These are phyloP conservation scores for Phrynocephalus vlangalii DNA, from an alignment of 2,797 vertebrate genomes.

Conservation along the genomic window DNA sequence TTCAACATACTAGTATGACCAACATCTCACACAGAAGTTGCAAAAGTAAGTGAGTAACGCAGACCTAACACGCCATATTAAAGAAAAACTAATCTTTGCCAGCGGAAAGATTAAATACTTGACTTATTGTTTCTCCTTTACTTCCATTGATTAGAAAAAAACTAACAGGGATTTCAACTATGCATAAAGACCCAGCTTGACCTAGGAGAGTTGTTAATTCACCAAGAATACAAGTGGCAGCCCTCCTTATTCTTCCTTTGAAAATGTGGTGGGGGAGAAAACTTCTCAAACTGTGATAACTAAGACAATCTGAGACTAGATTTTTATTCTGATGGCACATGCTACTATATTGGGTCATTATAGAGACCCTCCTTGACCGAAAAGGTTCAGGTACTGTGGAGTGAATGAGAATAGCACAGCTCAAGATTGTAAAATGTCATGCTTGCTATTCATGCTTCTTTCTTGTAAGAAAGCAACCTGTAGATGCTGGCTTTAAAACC, in stretches of 20 bases:
- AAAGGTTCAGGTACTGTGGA: slow-evolving; percentile 62
- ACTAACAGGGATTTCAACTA: slow-evolving; percentile 44
- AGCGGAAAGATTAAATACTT: slow-evolving; percentile 69
- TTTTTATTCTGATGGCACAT: slow-evolving; percentile 65
- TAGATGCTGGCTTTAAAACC: slow-evolving; percentile 41
- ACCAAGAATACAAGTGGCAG: slow-evolving; percentile 56
- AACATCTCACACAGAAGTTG: slow-evolving; percentile 35
- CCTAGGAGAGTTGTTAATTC: slow-evolving; percentile 51
- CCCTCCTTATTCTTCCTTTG: slow-evolving; percentile 44
- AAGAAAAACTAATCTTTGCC: slow-evolving; percentile 58
- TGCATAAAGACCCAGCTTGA: slow-evolving; percentile 54
- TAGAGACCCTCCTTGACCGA: slow-evolving; percentile 61
- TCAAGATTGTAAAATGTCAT: slow-evolving; percentile 72
- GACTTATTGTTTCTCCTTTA: slow-evolving; percentile 45
- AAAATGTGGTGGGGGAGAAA: neutral
- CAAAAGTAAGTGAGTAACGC: slow-evolving; percentile 40
- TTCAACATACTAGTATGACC: slow-evolving; percentile 16
- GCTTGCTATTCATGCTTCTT: slow-evolving; percentile 67
- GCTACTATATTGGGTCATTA: slow-evolving; percentile 45
- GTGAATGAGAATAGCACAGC: slow-evolving; percentile 59
- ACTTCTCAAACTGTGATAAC: neutral
- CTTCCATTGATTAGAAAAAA: slow-evolving; percentile 49
- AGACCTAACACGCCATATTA: slow-evolving; percentile 71
- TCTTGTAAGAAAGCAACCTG: slow-evolving; percentile 49
- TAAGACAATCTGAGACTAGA: slow-evolving; percentile 4